A percentile compares a stretch with the other conserved stretches of the same genome.
These are phyloP conservation scores for Apaloderma vittatum DNA, from an alignment of 2,113 vertebrate species.

Conservation along the genomic window DNA sequence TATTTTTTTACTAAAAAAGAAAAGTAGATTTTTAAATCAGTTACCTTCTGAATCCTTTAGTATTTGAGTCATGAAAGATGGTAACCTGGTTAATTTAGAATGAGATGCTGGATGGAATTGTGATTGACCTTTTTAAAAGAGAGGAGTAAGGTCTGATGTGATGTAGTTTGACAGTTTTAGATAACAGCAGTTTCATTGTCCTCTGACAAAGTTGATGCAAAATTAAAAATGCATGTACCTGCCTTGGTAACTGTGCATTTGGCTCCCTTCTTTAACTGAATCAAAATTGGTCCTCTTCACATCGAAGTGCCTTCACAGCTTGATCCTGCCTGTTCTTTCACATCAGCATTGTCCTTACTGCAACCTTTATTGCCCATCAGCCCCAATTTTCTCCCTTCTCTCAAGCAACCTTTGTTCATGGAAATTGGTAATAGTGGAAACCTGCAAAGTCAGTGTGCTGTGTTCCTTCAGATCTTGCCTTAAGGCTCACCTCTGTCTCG, in stretches of 20 bases:
- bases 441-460: neutral
- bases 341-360: neutral
- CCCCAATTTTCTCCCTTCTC: neutral
- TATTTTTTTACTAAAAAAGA: neutral
- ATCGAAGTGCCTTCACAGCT: neutral
- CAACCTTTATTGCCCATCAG: neutral
- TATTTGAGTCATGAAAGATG: neutral
- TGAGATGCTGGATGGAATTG: neutral
- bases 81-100: neutral
- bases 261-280: neutral
- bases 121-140: neutral
- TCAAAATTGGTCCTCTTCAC: neutral
- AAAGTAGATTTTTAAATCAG: neutral
- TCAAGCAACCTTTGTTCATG: neutral
- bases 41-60: neutral
- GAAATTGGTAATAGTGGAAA: neutral
- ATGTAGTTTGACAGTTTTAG: neutral
- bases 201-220: neutral
- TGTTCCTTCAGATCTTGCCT: neutral
- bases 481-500: neutral
- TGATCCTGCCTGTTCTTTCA: neutral
- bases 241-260: neutral
- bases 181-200: neutral
- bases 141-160: neutral
- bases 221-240: conserved; percentile 1